These are phyloP conservation scores for Anhinga anhinga DNA, from an alignment of 2,113 vertebrate genomes.

Conservation along the genomic window DNA sequence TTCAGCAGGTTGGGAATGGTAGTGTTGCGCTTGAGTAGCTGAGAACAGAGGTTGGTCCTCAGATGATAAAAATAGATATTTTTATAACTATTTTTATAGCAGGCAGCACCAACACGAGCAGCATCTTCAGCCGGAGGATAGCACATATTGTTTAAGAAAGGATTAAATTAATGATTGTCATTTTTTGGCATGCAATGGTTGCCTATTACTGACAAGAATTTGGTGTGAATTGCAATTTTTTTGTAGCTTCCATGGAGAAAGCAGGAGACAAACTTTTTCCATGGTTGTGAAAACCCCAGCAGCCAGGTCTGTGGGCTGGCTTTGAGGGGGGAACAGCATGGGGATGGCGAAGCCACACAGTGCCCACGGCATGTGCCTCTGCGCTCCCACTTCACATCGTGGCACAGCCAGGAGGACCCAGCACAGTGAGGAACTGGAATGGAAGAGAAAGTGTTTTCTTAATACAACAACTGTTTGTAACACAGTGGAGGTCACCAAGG, in stretches of 20 bases:
- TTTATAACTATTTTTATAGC: not conserved
- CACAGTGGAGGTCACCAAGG: accelerated
- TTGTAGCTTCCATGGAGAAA: not conserved
- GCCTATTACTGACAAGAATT: not conserved
- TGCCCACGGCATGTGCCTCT: not conserved
- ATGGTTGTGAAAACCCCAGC: not conserved
- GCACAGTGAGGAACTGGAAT: not conserved
- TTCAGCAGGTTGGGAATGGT: not conserved
- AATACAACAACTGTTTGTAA: not conserved
- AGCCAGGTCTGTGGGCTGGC: not conserved
- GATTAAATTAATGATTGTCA: not conserved
- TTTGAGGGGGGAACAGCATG: accelerated
- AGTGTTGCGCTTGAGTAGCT: not conserved
- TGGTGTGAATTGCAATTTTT: not conserved
- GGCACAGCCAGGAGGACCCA: not conserved
- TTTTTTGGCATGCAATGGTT: not conserved
- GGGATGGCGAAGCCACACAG: accelerated
- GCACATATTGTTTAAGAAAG: not conserved
- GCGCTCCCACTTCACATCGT: accelerated
- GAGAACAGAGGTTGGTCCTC: not conserved
- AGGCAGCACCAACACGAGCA: not conserved
- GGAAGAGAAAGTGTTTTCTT: not conserved
- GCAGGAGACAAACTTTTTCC: not conserved
- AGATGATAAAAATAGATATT: not conserved
- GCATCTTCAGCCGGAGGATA: not conserved